phyloP scores from a whole-genome alignment of 2,113 vertebrate species.

The Salminus brasiliensis region DNA sequence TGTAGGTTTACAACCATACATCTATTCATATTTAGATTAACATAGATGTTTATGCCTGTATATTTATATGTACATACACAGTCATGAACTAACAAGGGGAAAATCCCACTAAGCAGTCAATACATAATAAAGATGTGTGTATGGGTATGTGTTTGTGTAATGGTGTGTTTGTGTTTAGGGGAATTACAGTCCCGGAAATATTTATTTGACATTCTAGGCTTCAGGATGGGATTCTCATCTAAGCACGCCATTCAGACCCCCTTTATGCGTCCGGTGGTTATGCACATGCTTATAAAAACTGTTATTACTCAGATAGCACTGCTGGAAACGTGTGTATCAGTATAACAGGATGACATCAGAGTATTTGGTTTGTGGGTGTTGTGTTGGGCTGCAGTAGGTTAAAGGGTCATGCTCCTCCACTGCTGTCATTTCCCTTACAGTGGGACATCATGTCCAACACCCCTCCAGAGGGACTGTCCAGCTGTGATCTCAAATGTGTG shows the following conservation, averaged over 20 bases:
- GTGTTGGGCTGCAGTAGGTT: neutral
- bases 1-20: too few relatives aligned
- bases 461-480: slow-evolving; percentile 28
- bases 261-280: slow-evolving; percentile 20
- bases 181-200: slow-evolving; percentile 9
- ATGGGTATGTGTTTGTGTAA: slow-evolving; percentile 19
- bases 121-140: neutral
- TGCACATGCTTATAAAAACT: neutral
- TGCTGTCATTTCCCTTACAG: slow-evolving; percentile 32
- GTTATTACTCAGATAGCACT: neutral
- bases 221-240: neutral
- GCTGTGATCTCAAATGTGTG: slow-evolving; percentile 23
- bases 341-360: neutral
- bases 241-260: neutral
- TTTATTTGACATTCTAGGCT: slow-evolving; percentile 24
- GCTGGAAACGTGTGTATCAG: neutral
- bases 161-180: slow-evolving; percentile 5
- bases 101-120: neutral
- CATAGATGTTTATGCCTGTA: too few relatives aligned
- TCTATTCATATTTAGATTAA: too few relatives aligned
- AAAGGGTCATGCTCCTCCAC: neutral
- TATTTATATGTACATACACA: too few relatives aligned
- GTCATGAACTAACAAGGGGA: too few relatives aligned
- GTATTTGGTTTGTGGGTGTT: neutral
- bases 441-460: slow-evolving; percentile 32